phyloP scores from a whole-genome alignment of 2,888 invertebrate species.

The Deroplatys truncata region DNA sequence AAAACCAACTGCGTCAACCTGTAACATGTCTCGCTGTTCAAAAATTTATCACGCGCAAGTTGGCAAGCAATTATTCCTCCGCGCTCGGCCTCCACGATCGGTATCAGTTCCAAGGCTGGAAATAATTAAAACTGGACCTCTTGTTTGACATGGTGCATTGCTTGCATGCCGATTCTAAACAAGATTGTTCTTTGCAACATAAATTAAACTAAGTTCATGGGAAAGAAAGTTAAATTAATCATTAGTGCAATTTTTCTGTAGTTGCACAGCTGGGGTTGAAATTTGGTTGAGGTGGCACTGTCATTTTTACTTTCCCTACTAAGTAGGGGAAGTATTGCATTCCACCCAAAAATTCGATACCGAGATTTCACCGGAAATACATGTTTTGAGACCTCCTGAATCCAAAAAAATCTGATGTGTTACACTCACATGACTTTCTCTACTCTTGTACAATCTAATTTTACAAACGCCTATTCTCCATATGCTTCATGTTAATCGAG shows the following conservation, averaged over 20 bases:
- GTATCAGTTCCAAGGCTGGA: neutral
- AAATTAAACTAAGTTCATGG: neutral
- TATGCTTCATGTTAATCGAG: no score
- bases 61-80: neutral
- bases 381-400: no score
- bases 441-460: no score
- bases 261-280: neutral
- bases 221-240: neutral
- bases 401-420: no score
- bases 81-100: neutral
- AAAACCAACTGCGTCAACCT: neutral
- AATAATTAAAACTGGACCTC: neutral
- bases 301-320: no score
- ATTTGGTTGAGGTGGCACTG: no score
- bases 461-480: no score
- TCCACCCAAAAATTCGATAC: no score
- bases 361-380: no score
- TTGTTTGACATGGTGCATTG: neutral
- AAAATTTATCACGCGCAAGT: neutral
- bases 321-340: no score
- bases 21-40: neutral
- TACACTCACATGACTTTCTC: no score
- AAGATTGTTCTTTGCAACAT: neutral
- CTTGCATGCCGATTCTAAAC: neutral
- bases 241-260: neutral